Percentiles rank a stretch among this genome's conserved stretches.
Conservation (phyloP, 2,113 vertebrate species). For the Nicator chloris region DNA sequence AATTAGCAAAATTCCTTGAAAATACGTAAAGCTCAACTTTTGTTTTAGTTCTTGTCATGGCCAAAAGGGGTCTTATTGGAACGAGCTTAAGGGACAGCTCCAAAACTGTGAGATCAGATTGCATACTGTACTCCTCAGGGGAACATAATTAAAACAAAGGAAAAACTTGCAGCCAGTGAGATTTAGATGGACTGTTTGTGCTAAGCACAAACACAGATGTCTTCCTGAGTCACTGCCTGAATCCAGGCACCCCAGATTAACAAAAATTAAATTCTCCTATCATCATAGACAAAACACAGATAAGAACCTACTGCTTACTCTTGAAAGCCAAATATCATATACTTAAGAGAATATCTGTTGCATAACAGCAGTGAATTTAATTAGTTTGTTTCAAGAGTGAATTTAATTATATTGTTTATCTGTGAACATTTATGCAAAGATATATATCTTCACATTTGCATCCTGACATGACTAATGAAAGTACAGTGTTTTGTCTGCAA, state of each 20-base stretch:
- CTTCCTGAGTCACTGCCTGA: not conserved
- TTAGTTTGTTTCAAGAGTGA: slow-evolving; percentile 21
- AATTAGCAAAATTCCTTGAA: not conserved
- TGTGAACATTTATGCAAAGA: slow-evolving; percentile 2
- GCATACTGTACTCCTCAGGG: not conserved
- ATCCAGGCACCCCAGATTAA: not conserved
- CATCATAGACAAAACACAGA: not conserved
- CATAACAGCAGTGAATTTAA: slow-evolving; percentile 15
- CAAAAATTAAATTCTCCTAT: not conserved
- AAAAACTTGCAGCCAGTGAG: not conserved
- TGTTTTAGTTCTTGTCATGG: not conserved
- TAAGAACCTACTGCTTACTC: not conserved
- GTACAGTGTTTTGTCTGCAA: not conserved
- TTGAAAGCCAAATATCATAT: not conserved
- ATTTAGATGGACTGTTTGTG: not conserved
- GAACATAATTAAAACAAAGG: not conserved
- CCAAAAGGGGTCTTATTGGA: not conserved
- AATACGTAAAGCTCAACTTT: not conserved
- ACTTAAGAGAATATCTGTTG: not conserved
- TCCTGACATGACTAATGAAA: slow-evolving; percentile 44
- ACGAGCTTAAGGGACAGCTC: not conserved
- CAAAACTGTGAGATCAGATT: not conserved
- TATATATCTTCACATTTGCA: not conserved
- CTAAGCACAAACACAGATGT: not conserved
- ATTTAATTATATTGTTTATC: slow-evolving; percentile 46